Evolutionary conservation across 2,888 invertebrate species (phyloP), one percentile per base, ranked within the genome.

Genomic region (Pecten maximus): DNA sequence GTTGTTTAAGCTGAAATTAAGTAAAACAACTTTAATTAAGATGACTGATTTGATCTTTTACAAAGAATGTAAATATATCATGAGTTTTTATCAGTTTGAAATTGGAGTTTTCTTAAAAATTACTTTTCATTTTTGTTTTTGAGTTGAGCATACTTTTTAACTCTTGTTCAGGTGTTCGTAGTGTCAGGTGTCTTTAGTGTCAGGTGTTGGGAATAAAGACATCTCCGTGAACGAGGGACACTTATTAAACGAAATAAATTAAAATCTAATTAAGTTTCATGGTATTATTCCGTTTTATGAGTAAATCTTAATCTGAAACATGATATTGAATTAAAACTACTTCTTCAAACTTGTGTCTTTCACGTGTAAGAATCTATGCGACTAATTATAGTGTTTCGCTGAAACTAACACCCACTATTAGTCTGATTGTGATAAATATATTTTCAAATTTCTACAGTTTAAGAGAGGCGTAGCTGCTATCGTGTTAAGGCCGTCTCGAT

Each of bases 401-500:
- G 74, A 12, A 74, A 74, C 28, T 74, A 35, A 74, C 74, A 74
- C 74, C 74, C 74, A 74, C 1, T 35, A 35, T 74, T 74, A 74
- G 74, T 6, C 28, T 74, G 74, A 74, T 74, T 74, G 74, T 74
- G 74, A 74, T 74, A 16, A 35, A 74, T 74, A 74, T 74, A 74
- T 74, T 74, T 74, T 74, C 6, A 35, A 74, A 74, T 74, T 74
- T 74, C 74, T 6, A 74, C 74, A 35, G 35, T 35, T 6, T 74
- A 74, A 28, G 74, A 8, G 35, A 28, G 74, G 10, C 12, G 74
- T 74, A 74, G 74, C 35, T 28, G 74, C 35, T 6, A 35, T 74
- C 28, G 74, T 74, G 74, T 74, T 74, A 74, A 74, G 74, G 74
- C 28, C 35, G 74, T 74, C 74, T 74, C 74, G 74, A 74, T 60